phyloP scores from a whole-genome alignment of 2,888 invertebrate species.

The Noctuana brunneofusca region DNA sequence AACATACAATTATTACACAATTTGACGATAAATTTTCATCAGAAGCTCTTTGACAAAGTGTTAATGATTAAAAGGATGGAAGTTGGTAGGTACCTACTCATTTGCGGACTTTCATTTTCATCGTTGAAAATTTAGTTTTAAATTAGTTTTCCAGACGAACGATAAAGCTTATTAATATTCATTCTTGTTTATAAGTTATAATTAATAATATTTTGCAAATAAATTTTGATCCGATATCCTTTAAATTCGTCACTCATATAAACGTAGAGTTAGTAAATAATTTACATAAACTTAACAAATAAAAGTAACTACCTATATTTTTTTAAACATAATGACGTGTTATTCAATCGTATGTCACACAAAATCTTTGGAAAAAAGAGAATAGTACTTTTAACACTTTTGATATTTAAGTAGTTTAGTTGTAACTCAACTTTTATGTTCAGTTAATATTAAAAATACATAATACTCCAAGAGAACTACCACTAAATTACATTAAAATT shows the following conservation, averaged over 20 bases:
- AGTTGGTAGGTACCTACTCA: constrained; percentile 21
- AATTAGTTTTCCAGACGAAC: constrained; percentile 45
- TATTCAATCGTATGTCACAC: too few species aligned
- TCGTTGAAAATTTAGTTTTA: constrained; percentile 11
- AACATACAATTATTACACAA: neutral
- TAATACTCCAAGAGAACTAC: too few species aligned
- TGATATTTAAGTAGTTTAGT: too few species aligned
- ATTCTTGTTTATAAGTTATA: constrained; percentile 60
- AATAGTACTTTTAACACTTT: too few species aligned
- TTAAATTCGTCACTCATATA: neutral
- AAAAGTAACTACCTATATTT: too few species aligned
- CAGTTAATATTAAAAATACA: too few species aligned
- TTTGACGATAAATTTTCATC: neutral
- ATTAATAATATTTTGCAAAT: constrained; percentile 56
- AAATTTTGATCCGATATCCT: constrained; percentile 41
- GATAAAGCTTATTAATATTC: constrained; percentile 56
- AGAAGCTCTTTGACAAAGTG: constrained; percentile 4
- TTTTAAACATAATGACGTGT: too few species aligned
- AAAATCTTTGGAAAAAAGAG: too few species aligned
- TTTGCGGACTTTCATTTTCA: constrained; percentile 3
- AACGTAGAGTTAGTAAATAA: neutral
- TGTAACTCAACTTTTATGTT: too few species aligned
- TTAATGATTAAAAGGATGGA: constrained; percentile 17
- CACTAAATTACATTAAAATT: too few species aligned
- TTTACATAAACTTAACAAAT: neutral